Base-by-base conservation (phyloP, 2,113 vertebrate genomes). In the Pyrgilauda ruficollis region DNA sequence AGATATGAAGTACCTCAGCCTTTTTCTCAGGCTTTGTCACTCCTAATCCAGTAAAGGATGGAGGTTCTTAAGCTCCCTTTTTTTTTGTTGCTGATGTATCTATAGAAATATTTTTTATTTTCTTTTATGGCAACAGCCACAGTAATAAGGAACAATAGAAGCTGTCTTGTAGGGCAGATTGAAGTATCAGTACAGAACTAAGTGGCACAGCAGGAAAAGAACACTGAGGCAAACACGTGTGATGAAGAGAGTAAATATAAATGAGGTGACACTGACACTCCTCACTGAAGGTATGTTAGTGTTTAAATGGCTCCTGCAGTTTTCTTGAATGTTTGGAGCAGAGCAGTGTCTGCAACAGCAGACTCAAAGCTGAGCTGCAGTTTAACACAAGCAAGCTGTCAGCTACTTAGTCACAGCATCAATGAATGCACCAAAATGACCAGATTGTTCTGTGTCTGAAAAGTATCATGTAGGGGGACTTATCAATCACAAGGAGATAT, bases 141-240 rank as follows among this genome's bases (percentile, higher is more conserved):
- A 30, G 17, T 49, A 49, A 56, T 19, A 31, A 81, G 84, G 39
- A 77, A 14, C 6, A 74, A 39, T 10, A 7, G 20, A 31, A 68
- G 21, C 64, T 89, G 33, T 35, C 53, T 72, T 64, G 24, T 9
- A 49, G 22, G 50, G 11, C 15, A 23, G 26, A 12, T 63, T 39
- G 67, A 52, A 53, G 49, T 79, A 72, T 68, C 56, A 8, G 8
- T 0, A 4, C 7, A 67, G 63, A 64, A 68, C 30, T 35, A 53
- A 17, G 41, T n/a, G 55, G 20, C 35, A 26, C 2, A 43, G 11
- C 44, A 87, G 64, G 52, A 61, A 81, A 93, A 77, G 20, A 76
- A n/a, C 21, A 44, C 7, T 0, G 2, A 35, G 53, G 62, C 19
- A 43, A 59, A 67, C 33, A 18, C 0, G 0, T 8, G 17, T 26